A percentile compares a stretch with the other conserved stretches of the same genome.
Conservation (phyloP, 2,113 vertebrate genomes). For the Chionis minor region DNA sequence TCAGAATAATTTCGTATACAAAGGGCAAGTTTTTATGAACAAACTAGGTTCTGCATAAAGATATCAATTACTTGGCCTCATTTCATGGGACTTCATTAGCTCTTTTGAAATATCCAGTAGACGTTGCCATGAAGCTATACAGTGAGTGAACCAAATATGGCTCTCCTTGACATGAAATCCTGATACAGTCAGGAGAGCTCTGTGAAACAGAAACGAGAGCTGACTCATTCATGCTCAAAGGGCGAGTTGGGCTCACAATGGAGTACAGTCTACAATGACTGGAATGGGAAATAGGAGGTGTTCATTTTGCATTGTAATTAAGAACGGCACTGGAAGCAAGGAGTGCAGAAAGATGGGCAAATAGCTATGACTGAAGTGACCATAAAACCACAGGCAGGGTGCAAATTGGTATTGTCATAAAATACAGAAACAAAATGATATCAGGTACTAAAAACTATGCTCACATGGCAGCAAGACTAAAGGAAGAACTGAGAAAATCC, state of each 20-base stretch:
- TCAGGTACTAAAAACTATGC: neutral
- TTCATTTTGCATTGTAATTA: neutral
- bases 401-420: neutral
- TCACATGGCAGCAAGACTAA: neutral
- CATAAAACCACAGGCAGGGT: neutral
- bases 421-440: neutral
- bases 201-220: neutral
- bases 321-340: neutral
- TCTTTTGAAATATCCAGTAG: conserved; percentile 12
- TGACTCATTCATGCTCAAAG: neutral
- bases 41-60: conserved; percentile 51
- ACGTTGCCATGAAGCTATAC: neutral
- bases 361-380: neutral
- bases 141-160: neutral
- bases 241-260: neutral
- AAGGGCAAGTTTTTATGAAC: conserved; percentile 37
- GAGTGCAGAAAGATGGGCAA: neutral
- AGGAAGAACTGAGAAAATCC: neutral
- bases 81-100: neutral
- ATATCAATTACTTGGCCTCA: conserved; percentile 33
- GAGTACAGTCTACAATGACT: neutral
- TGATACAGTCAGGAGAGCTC: neutral
- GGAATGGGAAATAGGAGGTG: neutral
- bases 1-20: conserved; percentile 25
- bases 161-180: neutral